Percentiles rank a stretch among this genome's conserved stretches.
These are phyloP conservation scores for Gisinianus flammeolus DNA, from an alignment of 2,888 invertebrate species.

Conservation along the genomic window DNA sequence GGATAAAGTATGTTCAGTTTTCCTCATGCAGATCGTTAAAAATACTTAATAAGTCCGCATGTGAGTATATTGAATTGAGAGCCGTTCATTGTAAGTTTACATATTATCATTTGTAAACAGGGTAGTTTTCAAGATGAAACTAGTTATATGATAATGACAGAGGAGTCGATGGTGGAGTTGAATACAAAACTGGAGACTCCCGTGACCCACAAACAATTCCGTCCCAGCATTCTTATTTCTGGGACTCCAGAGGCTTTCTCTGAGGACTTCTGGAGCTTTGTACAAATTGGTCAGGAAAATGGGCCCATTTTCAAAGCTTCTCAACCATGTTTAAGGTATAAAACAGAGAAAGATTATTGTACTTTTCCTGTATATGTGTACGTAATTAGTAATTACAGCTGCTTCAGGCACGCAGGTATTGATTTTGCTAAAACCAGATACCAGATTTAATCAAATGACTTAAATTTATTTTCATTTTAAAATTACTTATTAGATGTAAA, in stretches of 20 bases:
- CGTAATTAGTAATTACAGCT: not conserved
- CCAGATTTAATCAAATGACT: too few species aligned
- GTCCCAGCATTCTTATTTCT: conserved; percentile 62
- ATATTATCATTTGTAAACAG: conserved; percentile 37
- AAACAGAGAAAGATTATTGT: not conserved
- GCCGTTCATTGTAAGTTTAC: not conserved
- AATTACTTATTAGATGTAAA: conserved; percentile 47
- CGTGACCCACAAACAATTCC: conserved; percentile 60
- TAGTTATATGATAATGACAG: conserved; percentile 61
- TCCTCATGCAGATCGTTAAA: too few species aligned
- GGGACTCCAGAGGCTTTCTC: conserved; percentile 58
- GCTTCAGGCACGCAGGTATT: too few species aligned
- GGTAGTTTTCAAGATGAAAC: conserved; percentile 61
- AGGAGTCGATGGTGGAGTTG: conserved; percentile 60
- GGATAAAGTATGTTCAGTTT: conserved; percentile 49
- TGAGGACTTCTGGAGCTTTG: conserved; percentile 61
- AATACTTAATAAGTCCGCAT: too few species aligned
- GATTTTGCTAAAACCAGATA: too few species aligned
- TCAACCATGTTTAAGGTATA: conserved; percentile 61
- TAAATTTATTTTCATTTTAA: not conserved
- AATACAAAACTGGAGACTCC: conserved; percentile 59
- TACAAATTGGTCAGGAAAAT: conserved; percentile 59
- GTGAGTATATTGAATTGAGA: too few species aligned
- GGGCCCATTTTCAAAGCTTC: conserved; percentile 60
- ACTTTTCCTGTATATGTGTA: not conserved